Evolutionary conservation across 2,113 vertebrate genomes (phyloP).

Genomic region (Copsychus sechellarum): DNA sequence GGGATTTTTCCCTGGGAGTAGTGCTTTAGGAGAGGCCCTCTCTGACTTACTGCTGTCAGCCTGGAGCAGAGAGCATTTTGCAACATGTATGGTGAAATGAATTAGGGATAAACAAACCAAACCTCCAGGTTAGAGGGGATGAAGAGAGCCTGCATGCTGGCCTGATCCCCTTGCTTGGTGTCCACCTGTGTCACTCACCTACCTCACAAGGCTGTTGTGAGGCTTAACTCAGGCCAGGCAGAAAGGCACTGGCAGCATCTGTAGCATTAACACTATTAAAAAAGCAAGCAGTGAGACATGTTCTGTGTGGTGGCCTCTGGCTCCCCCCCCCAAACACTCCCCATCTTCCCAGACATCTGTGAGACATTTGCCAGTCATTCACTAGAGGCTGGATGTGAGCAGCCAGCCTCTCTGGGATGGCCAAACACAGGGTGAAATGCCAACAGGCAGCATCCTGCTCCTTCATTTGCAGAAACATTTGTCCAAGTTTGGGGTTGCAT

Average conservation of each 20-base stretch:
- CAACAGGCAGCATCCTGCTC: neutral
- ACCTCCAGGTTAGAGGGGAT: neutral
- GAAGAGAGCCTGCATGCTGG: neutral
- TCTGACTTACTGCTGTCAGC: neutral
- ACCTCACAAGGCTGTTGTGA: conserved; percentile 44
- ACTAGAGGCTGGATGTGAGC: neutral
- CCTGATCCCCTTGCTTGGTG: neutral
- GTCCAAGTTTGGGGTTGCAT: neutral
- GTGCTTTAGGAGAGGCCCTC: neutral
- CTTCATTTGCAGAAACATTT: conserved; percentile 64
- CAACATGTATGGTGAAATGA: neutral
- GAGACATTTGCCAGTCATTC: neutral
- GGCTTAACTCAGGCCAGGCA: neutral
- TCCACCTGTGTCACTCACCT: neutral
- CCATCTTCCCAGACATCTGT: neutral
- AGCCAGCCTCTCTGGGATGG: accelerated
- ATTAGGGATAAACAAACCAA: neutral
- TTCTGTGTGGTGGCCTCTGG: neutral
- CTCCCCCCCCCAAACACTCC: neutral
- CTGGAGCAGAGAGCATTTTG: neutral
- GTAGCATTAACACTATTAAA: conserved; percentile 61
- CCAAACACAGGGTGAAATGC: neutral
- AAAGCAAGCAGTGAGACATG: conserved; percentile 7
- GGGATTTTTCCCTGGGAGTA: neutral
- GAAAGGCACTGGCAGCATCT: accelerated